These are phyloP conservation scores for Drosophila auraria DNA, from an alignment of 1,140 invertebrate species.

Conservation along the genomic window DNA sequence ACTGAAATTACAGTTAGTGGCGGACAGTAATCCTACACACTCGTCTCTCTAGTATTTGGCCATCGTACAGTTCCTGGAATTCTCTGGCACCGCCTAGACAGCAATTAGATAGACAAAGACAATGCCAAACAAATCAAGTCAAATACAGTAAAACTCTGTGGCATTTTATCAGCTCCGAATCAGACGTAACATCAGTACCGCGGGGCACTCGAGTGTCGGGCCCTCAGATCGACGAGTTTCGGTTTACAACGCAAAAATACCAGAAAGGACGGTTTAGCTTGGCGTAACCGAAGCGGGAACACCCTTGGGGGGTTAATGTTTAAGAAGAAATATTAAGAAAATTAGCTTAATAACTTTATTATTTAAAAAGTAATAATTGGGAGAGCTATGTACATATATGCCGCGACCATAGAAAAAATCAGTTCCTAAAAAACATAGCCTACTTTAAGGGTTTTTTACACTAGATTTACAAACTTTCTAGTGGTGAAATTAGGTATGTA, in stretches of 20 bases:
- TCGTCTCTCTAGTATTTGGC: slow-evolving; percentile 37
- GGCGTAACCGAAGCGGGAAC: background rate
- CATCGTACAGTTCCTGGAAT: slow-evolving; percentile 31
- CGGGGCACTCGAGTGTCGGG: slow-evolving; percentile 48
- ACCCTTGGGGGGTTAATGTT: background rate
- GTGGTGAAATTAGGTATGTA: no score
- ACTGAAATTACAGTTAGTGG: slow-evolving; percentile 36
- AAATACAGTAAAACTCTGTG: slow-evolving; percentile 38
- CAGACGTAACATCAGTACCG: slow-evolving; percentile 39
- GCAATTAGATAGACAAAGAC: slow-evolving; percentile 49
- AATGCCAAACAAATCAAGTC: slow-evolving; percentile 48
- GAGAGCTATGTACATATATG: no score
- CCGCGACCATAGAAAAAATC: no score
- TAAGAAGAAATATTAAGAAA: no score
- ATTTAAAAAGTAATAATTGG: no score
- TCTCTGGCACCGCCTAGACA: slow-evolving; percentile 15
- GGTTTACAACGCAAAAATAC: slow-evolving; percentile 45
- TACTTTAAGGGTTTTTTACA: no score
- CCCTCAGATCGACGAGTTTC: slow-evolving; percentile 41
- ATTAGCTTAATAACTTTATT: no score
- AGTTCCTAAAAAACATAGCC: no score
- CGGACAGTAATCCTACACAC: slow-evolving; percentile 35
- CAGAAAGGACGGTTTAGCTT: background rate
- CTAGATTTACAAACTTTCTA: background rate
- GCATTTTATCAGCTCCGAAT: slow-evolving; percentile 65